Percentiles rank a stretch among this genome's conserved stretches.
phyloP scores from a whole-genome alignment of 2,888 invertebrate species.

The Hecatera dysodea region DNA sequence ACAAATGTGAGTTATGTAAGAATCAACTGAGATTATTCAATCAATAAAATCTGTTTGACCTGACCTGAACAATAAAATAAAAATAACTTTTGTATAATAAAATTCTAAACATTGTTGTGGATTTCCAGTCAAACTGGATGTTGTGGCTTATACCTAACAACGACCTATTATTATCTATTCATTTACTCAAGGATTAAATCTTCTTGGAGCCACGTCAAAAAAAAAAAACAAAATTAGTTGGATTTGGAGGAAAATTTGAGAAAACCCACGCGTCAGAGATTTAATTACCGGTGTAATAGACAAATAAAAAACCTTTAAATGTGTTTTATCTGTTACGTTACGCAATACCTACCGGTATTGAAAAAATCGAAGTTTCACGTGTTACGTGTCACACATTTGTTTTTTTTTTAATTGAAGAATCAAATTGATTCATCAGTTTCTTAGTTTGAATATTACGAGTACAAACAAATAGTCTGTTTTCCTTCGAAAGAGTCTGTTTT shows the following conservation, averaged over 20 bases:
- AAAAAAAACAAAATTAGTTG: constrained; percentile 32
- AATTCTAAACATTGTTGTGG: not conserved
- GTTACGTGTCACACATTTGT: no score
- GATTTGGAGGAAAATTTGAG: constrained; percentile 10
- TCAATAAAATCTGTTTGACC: no score
- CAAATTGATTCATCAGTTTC: no score
- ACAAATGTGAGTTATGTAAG: not conserved
- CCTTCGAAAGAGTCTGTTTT: no score
- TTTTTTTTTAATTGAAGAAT: no score
- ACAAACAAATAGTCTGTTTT: no score
- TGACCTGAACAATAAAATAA: not conserved
- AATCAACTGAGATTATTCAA: no score
- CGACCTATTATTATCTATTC: constrained; percentile 5
- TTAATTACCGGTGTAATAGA: constrained; percentile 7
- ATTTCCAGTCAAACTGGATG: constrained; percentile 23
- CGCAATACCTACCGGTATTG: not conserved
- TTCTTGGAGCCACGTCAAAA: constrained; percentile 4
- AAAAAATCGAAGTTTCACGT: no score
- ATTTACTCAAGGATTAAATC: constrained; percentile 3
- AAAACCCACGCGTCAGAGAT: constrained; percentile 20
- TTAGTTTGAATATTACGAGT: no score
- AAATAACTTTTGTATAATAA: no score
- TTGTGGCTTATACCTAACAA: not conserved
- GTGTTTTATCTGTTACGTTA: not conserved
- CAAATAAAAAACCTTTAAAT: constrained; percentile 4